A percentile compares a stretch with the other conserved stretches of the same genome.
phyloP scores from a whole-genome alignment of 2,113 vertebrate species.

The Myotis brandtii region DNA sequence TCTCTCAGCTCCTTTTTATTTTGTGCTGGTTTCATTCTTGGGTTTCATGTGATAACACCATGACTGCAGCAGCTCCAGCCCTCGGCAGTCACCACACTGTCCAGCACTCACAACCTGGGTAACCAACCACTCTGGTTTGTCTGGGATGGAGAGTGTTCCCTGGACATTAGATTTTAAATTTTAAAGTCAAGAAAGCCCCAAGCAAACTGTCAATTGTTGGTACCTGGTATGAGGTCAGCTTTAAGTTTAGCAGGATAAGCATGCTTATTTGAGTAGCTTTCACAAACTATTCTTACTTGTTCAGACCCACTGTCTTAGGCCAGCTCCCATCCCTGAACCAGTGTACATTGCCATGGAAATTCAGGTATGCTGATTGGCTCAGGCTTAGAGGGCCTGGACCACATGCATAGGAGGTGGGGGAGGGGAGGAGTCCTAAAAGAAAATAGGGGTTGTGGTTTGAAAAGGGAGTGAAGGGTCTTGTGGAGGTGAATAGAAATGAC shows the following conservation, averaged over 20 bases:
- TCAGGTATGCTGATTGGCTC: not conserved
- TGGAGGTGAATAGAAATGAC: not conserved
- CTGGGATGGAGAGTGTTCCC: not conserved
- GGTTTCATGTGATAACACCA: not conserved
- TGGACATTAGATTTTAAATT: not conserved
- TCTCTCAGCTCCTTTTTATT: not conserved
- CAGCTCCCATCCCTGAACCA: not conserved
- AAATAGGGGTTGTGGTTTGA: not conserved
- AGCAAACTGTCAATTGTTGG: not conserved
- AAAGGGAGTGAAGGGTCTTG: not conserved
- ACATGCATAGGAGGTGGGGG: not conserved
- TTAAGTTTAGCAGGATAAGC: not conserved
- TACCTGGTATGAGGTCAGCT: not conserved
- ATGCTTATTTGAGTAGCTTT: not conserved
- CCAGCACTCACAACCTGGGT: not conserved
- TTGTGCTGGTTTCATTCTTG: not conserved
- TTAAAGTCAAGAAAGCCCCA: conserved; percentile 39
- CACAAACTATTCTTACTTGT: conserved; percentile 19
- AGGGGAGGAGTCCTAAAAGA: not conserved
- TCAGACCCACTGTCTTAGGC: not conserved
- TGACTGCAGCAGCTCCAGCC: not conserved
- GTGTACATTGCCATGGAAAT: not conserved
- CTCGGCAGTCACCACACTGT: not conserved
- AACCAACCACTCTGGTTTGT: not conserved
- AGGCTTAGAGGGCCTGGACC: not conserved